A percentile compares a stretch with the other conserved stretches of the same genome.
Evolutionary conservation across 1,140 invertebrate species (phyloP).

Genomic region (Orussus abietinus): DNA sequence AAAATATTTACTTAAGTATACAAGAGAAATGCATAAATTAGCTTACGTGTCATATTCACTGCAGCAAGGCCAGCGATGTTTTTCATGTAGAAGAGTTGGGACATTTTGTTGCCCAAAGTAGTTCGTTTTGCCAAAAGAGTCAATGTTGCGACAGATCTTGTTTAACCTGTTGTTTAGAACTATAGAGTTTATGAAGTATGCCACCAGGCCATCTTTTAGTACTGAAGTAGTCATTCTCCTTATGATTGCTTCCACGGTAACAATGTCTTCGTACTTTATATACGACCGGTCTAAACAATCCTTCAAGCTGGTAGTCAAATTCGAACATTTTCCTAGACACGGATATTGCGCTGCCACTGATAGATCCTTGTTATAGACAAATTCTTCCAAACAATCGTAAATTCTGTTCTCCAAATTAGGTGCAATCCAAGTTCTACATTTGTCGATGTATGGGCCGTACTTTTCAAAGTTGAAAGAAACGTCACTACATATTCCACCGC

Average conservation of each 20-base stretch:
- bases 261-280: slow-evolving; percentile 8
- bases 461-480: slow-evolving; percentile 14
- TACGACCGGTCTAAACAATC: slow-evolving; percentile 8
- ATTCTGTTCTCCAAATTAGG: slow-evolving; percentile 30
- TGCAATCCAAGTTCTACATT: slow-evolving; percentile 29
- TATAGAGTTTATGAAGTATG: slow-evolving; percentile 29
- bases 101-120: too few relatives aligned
- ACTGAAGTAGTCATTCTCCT: slow-evolving; percentile 23
- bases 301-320: slow-evolving; percentile 13
- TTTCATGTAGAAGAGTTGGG: too few relatives aligned
- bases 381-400: slow-evolving; percentile 25
- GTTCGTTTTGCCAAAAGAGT: slow-evolving; percentile 21
- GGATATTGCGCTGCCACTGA: slow-evolving; percentile 14
- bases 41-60: too few relatives aligned
- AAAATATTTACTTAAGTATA: too few relatives aligned
- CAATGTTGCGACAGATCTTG: slow-evolving; percentile 26
- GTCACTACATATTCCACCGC: too few relatives aligned
- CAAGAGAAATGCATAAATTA: too few relatives aligned
- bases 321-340: slow-evolving; percentile 25
- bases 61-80: too few relatives aligned
- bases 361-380: slow-evolving; percentile 25
- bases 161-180: slow-evolving; percentile 29
- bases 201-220: slow-evolving; percentile 26
- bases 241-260: slow-evolving; percentile 15
- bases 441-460: slow-evolving; percentile 28